Evolutionary conservation across 2,113 vertebrate genomes (phyloP), one percentile per base, ranked within the genome.

Genomic region (Scomber colias): DNA sequence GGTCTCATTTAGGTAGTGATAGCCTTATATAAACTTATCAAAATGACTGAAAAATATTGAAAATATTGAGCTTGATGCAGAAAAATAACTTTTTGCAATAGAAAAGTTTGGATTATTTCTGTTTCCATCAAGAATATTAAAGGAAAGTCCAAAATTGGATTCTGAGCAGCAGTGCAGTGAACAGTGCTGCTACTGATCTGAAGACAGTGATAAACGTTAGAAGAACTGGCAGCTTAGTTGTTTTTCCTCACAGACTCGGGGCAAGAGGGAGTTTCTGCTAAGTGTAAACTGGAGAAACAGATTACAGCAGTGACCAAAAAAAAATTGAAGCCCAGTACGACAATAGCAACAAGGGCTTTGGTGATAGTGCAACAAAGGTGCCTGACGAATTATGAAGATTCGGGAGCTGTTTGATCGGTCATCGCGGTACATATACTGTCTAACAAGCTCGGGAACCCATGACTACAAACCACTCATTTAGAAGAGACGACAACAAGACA

Each of bases 321-420:
- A 61, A 35, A 24, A 44, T 35, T 4, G 15, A 12, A 21, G 21
- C 63, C 27, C 31, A 54, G 65, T 63, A 64, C 4, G 19, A 70
- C 46, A 46, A 68, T 24, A 21, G 44, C 11, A 27, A 14, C 3
- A 2, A 13, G 9, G 24, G 49, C 13, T 68, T 74, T 14, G 24
- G 14, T 14, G 55, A 68, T 49, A 68, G 60, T 72, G 62, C 51
- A 63, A 64, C 49, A 44, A 19, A 15, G 15, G 9, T 7, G 16
- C 27, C 31, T 1, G 14, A 61, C 31, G 61, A 49, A 49, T 49
- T 17, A 11, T 19, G 55, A 62, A 62, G 27, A 68, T 45, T 19
- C 16, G 3, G 48, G 19, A 77, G 74, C 64, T 35, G 46, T 49
- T 15, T 64, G 71, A 75, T 45, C n/a, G 72, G 57, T 73, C 72